Base-by-base conservation (phyloP, 2,113 vertebrate species). In the Osmerus eperlanus region DNA sequence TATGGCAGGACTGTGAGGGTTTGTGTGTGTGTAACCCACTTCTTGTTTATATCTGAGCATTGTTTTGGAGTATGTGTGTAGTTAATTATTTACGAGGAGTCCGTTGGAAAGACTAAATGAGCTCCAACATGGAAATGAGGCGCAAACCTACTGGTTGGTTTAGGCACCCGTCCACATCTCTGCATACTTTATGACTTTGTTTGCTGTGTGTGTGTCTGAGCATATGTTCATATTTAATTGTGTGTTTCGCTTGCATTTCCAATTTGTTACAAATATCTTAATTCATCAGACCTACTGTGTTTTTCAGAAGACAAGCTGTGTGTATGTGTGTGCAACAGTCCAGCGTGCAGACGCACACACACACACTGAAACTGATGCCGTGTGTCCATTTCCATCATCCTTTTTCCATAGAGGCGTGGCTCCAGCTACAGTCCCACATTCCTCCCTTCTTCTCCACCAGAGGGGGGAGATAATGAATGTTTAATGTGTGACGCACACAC, bases 41-140 rank as follows among this genome's bases (percentile, higher is more conserved):
- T 14, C 4, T 23, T 23, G 3, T 0, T 60, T 4, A 4, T 60
- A 60, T 13, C 58, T 23, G 11, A 60, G 19, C 58, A 60, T 23
- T 18, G 61, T 63, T 15, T 63, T 1, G 13, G 28, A 16, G 61
- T 56, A 19, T 56, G 55, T 7, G 23, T 63, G 61, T 8, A 77
- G 78, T 88, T 86, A 89, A 90, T 89, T 87, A 89, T 87, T 89
- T 79, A 89, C 61, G 55, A 87, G 62, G 75, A 87, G 78, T 89
- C 81, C 75, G 79, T 86, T 81, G 82, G 81, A n/a, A 80, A 76
- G 80, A 83, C 86, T 84, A 88, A 87, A 86, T 71, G 62, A 78
- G 81, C 58, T 87, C 79, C 82, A 78, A 74, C 84, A 85, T 88
- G 83, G 81, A 89, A 90, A 86, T 86, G 73, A 89, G 84, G 67